Percentiles rank a stretch among this genome's conserved stretches.
Evolutionary conservation across 2,797 vertebrate genomes (phyloP).

Genomic region (Acomys russatus): DNA sequence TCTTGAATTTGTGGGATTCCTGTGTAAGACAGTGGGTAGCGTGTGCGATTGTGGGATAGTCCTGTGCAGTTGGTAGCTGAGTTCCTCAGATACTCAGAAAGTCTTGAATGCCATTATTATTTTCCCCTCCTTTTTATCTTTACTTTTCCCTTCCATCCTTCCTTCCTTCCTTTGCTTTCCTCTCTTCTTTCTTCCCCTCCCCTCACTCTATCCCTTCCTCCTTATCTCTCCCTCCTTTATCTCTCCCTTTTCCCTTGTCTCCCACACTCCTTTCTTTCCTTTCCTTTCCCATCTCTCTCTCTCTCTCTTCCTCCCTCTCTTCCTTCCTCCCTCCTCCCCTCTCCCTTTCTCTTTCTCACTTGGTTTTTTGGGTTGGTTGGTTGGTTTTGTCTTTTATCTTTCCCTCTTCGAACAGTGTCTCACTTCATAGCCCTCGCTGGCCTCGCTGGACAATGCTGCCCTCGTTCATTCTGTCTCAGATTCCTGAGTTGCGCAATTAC

Average conservation of each 20-base stretch:
- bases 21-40: background rate
- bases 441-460: background rate
- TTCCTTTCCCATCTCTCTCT: background rate
- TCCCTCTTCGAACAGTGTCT: background rate
- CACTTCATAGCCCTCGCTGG: background rate
- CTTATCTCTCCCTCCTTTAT: background rate
- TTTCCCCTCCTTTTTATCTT: background rate
- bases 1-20: background rate
- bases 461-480: background rate
- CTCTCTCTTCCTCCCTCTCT: too few relatives aligned
- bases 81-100: background rate
- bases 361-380: too few relatives aligned
- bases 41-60: background rate
- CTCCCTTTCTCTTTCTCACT: background rate
- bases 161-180: too few relatives aligned
- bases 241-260: background rate
- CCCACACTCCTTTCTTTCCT: too few relatives aligned
- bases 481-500: background rate
- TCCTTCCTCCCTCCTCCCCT: rapidly evolving
- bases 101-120: background rate
- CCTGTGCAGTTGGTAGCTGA: background rate
- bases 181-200: background rate
- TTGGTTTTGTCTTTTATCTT: too few relatives aligned
- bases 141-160: too few relatives aligned
- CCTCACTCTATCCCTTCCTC: rapidly evolving